Conservation (phyloP, 2,888 invertebrate genomes). For the Acleris literana region DNA sequence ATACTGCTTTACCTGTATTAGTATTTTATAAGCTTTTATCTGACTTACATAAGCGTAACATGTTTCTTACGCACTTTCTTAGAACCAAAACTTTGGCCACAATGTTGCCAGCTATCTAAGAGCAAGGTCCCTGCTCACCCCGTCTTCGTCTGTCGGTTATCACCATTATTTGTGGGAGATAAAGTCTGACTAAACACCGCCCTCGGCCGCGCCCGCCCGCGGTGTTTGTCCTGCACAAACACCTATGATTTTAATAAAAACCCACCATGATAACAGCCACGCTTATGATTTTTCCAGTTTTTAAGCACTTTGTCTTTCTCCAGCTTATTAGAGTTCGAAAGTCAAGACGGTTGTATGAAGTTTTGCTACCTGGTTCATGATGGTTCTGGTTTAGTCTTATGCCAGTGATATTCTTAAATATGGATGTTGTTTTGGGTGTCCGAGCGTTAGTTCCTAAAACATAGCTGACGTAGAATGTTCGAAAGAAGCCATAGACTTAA, state of each 20-base stretch:
- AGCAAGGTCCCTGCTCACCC: slow-evolving; percentile 14
- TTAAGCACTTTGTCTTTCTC: slow-evolving; percentile 27
- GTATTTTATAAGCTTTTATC: no score
- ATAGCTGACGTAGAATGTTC: no score
- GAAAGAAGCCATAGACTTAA: no score
- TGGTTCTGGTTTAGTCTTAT: no score
- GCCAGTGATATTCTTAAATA: no score
- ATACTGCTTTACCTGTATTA: no score
- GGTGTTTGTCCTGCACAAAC: slow-evolving; percentile 66
- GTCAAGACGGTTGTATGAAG: no score
- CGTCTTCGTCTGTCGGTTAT: slow-evolving; percentile 46
- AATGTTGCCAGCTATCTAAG: slow-evolving; percentile 1
- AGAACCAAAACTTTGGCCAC: not conserved
- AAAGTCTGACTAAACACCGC: slow-evolving; percentile 69
- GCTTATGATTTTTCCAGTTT: slow-evolving; percentile 41
- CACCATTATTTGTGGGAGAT: slow-evolving; percentile 70
- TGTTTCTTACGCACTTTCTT: not conserved
- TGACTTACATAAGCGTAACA: no score
- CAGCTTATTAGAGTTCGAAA: no score
- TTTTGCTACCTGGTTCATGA: no score
- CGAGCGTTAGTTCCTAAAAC: no score
- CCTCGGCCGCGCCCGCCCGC: slow-evolving; percentile 70
- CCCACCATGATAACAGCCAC: slow-evolving; percentile 47
- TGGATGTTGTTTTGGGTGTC: no score
- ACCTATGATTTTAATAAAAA: slow-evolving; percentile 55